phyloP scores from a whole-genome alignment of 2,113 vertebrate genomes.

The Cynocephalus volans region DNA sequence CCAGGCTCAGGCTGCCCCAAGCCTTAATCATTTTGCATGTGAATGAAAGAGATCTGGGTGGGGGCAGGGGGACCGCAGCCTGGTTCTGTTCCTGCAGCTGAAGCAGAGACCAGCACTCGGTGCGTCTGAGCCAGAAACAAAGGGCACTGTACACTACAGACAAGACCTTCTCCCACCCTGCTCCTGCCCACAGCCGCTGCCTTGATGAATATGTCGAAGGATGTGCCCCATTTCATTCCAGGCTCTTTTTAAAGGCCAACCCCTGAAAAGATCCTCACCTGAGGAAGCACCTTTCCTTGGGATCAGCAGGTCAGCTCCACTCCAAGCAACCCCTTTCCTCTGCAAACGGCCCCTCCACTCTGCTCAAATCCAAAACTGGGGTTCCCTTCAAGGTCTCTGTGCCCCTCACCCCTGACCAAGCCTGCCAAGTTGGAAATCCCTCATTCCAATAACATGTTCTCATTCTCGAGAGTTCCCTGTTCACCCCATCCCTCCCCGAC shows the following conservation, averaged over 20 bases:
- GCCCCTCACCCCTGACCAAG: neutral
- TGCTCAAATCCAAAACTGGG: neutral
- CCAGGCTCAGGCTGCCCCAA: neutral
- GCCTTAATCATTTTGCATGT: neutral
- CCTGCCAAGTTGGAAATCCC: neutral
- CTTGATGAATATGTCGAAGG: fast-evolving
- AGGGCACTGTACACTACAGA: neutral
- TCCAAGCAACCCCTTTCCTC: neutral
- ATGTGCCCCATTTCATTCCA: neutral
- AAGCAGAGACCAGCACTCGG: neutral
- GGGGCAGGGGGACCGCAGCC: fast-evolving
- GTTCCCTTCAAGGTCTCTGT: neutral
- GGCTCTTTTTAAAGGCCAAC: neutral
- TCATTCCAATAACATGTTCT: neutral
- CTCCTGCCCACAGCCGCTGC: fast-evolving
- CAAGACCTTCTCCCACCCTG: fast-evolving
- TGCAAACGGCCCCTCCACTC: neutral
- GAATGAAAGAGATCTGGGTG: neutral
- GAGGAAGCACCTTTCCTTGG: neutral
- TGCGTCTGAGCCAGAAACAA: neutral
- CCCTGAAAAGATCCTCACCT: neutral
- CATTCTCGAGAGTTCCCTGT: fast-evolving
- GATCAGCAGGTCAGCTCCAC: too few relatives aligned
- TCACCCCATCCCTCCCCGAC: neutral
- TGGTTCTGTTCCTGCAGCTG: fast-evolving